phyloP scores from a whole-genome alignment of 1,140 invertebrate genomes.

The Leptinotarsa defecta region DNA sequence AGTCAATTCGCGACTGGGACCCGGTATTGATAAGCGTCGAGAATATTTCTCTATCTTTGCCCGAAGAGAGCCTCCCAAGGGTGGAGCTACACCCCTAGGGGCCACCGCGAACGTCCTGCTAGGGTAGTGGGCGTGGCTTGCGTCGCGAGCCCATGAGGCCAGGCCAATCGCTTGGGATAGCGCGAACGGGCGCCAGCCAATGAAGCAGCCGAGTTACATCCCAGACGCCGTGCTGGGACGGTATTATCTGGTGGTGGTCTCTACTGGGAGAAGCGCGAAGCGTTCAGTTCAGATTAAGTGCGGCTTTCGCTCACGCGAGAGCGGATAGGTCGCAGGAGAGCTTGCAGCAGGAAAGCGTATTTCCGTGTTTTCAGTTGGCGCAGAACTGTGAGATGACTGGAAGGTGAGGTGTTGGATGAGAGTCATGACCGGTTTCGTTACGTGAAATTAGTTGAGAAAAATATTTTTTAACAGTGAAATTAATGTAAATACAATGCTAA shows the following conservation, averaged over 20 bases:
- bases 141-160: constrained; percentile 35
- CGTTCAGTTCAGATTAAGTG: constrained; percentile 11
- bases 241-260: constrained; percentile 28
- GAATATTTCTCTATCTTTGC: constrained; percentile 28
- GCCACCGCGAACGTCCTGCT: constrained; percentile 33
- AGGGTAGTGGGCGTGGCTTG: constrained; percentile 43
- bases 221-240: constrained; percentile 16
- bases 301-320: constrained; percentile 20
- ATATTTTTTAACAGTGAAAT: no score
- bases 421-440: not conserved
- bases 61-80: constrained; percentile 49
- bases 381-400: not conserved
- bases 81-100: constrained; percentile 43
- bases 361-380: not conserved
- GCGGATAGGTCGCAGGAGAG: constrained; percentile 20
- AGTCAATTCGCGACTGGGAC: constrained; percentile 52
- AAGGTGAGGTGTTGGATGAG: not conserved
- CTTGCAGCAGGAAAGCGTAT: not conserved
- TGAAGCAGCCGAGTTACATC: constrained; percentile 32
- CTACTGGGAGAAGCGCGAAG: constrained; percentile 25
- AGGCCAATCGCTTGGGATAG: constrained; percentile 42
- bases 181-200: constrained; percentile 43
- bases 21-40: constrained; percentile 49
- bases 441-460: not conserved
- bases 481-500: no score